Evolutionary conservation across 2,888 invertebrate species (phyloP), one percentile per base, ranked within the genome.

Genomic region (Branchipolynoe longqiensis): DNA sequence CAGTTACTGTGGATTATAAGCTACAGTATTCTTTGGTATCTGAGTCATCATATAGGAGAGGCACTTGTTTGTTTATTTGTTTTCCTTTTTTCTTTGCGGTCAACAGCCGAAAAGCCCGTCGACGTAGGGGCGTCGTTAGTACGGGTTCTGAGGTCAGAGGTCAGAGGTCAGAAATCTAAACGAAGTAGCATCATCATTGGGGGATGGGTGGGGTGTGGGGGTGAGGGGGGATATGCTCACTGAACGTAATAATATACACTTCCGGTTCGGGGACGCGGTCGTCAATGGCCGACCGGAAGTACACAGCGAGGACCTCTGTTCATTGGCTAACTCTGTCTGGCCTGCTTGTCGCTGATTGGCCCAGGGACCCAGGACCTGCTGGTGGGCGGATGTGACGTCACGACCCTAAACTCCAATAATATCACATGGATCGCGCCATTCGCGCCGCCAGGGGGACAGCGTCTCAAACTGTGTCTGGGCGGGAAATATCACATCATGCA

Each of bases 11-110:
- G 74, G 40, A 74, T 74, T 3, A 74, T 12, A 48, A 74, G 74
- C 40, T 41, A 48, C 74, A 41, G 28, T 74, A 74, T 14, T 74
- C 74, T 74, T 74, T 74, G 74, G 74, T 74, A 74, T 74, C 74
- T 38, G 74, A 74, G 40, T 74, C 41, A 74, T 40, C 6, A 12
- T 12, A 28, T 25, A n/a, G n/a, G 4, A 74, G 74, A 74, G 74
- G 74, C 74, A 74, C 74, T 74, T 74, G 74, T 74, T 74, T n/a
- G n/a, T n/a, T n/a, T n/a, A n/a, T n/a, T n/a, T n/a, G n/a, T n/a
- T n/a, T n/a, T n/a, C n/a, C n/a, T n/a, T n/a, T n/a, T n/a, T n/a
- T n/a, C n/a, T n/a, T 74, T 74, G 41, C 48, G 38, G 41, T 74
- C 74, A 74, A 74, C 74, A 74, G 74, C 48, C 74, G 41, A 41